Percentiles rank a stretch among this genome's conserved stretches.
phyloP scores from a whole-genome alignment of 37 sponge, comb jelly and placozoan genomes.

The Petrosia ficiformis region DNA sequence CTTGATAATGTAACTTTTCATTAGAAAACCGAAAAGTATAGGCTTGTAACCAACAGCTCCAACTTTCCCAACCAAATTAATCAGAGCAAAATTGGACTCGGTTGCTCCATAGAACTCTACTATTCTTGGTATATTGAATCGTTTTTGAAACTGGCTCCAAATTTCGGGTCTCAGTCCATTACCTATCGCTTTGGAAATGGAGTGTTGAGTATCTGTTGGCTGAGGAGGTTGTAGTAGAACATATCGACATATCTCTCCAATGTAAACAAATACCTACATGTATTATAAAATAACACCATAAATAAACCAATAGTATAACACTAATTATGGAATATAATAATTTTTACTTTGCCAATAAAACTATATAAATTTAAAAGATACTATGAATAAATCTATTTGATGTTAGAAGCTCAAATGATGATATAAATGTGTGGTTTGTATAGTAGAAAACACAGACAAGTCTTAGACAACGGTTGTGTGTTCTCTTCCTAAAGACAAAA shows the following conservation, averaged over 20 bases:
- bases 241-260: constrained; percentile 88
- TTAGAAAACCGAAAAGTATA: background rate
- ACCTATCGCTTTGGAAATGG: constrained; percentile 65
- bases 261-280: constrained; percentile 63
- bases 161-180: constrained; percentile 75
- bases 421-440: no score
- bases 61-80: constrained; percentile 18
- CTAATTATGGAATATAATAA: no score
- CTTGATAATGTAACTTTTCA: constrained; percentile 21
- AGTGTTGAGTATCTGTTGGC: constrained; percentile 49
- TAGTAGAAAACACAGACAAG: no score
- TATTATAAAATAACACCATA: background rate
- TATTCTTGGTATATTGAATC: constrained; percentile 68
- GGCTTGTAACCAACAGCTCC: constrained; percentile 51
- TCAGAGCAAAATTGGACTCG: constrained; percentile 60
- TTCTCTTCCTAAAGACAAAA: no score
- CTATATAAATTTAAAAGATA: no score
- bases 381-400: no score
- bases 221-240: constrained; percentile 54
- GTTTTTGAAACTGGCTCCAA: constrained; percentile 66
- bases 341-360: no score
- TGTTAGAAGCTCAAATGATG: no score
- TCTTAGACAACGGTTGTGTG: no score
- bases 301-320: background rate
- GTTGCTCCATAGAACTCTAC: constrained; percentile 90